A percentile compares a stretch with the other conserved stretches of the same genome.
Evolutionary conservation across 2,113 vertebrate species (phyloP).

Genomic region (Columba janthina): DNA sequence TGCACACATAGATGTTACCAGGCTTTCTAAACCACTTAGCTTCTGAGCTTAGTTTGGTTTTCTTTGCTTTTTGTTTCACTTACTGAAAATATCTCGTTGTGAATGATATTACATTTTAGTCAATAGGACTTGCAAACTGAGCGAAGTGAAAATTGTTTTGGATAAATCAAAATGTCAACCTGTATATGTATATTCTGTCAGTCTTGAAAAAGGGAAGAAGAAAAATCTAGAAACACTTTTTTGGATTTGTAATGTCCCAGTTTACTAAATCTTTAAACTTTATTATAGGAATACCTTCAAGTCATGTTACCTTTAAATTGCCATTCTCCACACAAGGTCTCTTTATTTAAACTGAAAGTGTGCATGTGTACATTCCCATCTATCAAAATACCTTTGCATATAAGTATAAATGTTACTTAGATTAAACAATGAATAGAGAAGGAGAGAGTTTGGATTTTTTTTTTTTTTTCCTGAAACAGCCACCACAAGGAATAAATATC

Average conservation of each 20-base stretch:
- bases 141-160: constrained; percentile 74
- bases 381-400: constrained; percentile 21
- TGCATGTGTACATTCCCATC: constrained; percentile 58
- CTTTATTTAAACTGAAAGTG: constrained; percentile 70
- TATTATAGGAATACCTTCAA: constrained; percentile 61
- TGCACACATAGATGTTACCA: constrained; percentile 46
- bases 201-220: constrained; percentile 76
- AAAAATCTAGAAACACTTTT: constrained; percentile 69
- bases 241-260: constrained; percentile 69
- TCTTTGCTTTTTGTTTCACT: constrained; percentile 78
- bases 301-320: constrained; percentile 59
- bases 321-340: constrained; percentile 52
- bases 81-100: constrained; percentile 72
- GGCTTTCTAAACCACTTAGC: constrained; percentile 74
- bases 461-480: background rate
- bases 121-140: constrained; percentile 68
- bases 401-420: constrained; percentile 30
- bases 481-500: background rate
- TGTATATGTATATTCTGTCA: constrained; percentile 75
- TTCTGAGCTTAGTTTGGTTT: constrained; percentile 76
- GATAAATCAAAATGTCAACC: constrained; percentile 68
- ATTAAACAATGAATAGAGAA: constrained; percentile 26
- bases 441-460: background rate
- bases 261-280: constrained; percentile 69
- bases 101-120: constrained; percentile 74